Conservation (phyloP, 2,113 vertebrate genomes). For the Raja brachyura region DNA sequence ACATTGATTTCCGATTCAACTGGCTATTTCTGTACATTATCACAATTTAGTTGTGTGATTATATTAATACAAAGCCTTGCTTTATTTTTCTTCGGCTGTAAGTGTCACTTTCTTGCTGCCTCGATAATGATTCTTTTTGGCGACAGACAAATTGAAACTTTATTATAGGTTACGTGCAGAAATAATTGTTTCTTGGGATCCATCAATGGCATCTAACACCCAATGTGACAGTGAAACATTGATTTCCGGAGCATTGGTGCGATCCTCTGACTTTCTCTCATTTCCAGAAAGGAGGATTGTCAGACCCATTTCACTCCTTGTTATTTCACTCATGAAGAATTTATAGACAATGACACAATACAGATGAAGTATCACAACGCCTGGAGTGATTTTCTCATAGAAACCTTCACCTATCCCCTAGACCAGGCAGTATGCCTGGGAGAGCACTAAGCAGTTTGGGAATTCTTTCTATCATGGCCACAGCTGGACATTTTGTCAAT, state of each 20-base stretch:
- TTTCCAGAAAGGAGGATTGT: neutral
- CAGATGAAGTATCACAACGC: too few species aligned
- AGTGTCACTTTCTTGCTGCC: neutral
- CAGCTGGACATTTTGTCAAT: neutral
- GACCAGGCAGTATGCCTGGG: neutral
- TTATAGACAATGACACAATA: too few species aligned
- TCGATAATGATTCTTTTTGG: constrained; percentile 1
- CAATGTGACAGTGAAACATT: neutral
- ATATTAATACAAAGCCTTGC: neutral
- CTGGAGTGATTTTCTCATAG: neutral
- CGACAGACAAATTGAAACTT: neutral
- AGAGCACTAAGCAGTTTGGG: neutral
- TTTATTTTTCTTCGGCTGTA: neutral
- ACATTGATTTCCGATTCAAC: neutral
- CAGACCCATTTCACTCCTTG: too few species aligned
- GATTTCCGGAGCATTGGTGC: neutral
- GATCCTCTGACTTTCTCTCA: neutral
- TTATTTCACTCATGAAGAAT: too few species aligned
- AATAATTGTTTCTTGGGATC: neutral
- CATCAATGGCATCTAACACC: neutral
- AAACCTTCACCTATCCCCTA: neutral
- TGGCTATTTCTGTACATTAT: neutral
- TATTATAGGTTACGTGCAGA: neutral
- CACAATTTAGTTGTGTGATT: neutral
- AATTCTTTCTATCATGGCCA: neutral